Evolutionary conservation across 2,113 vertebrate genomes (phyloP), one percentile per base, ranked within the genome.

Genomic region (Sinocyclocheilus maitianheensis): DNA sequence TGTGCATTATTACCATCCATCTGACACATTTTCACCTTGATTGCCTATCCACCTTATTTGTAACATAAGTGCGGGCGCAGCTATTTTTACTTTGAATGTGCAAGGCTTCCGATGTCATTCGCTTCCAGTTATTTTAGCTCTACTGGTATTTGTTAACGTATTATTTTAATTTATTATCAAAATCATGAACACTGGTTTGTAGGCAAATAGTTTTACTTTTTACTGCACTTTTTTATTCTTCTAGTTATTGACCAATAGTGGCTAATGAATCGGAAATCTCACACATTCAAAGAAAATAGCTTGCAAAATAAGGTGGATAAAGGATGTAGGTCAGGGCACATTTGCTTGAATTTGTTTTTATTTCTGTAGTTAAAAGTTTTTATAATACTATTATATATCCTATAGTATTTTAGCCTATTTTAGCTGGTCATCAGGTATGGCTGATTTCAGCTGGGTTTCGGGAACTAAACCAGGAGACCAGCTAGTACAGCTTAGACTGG

Each of bases 261-360:
- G 46, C 46, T 2, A 46, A 10, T 46, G 43, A 46, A 46, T 46
- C 9, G 43, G 43, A 46, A 43, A 46, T 48, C 46, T 48, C 11
- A 1, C 46, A 48, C 11, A 43, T 22, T 43, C 0, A 65, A 5
- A 65, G 63, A 26, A 65, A 65, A 65, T 26, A 65, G 20, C 9
- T 34, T 10, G 37, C 18, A 74, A 74, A 74, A 74, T 74, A 74
- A 43, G 37, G 37, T 74, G 71, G 71, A 74, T 74, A 74, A 11
- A 43, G 26, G 30, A 69, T 69, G 26, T 69, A 34, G 34, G 5
- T 43, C 37, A 74, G 20, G 37, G 71, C 37, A 74, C 37, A n/a
- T 74, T 43, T 18, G 1, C 20, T 74, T 26, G 24, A 24, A 3
- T 30, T 5, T 30, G n/a, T 26, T 65, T 74, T 22, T 40, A 34